phyloP scores from a whole-genome alignment of 2,888 invertebrate genomes.

The Sinohyriopsis cumingii region DNA sequence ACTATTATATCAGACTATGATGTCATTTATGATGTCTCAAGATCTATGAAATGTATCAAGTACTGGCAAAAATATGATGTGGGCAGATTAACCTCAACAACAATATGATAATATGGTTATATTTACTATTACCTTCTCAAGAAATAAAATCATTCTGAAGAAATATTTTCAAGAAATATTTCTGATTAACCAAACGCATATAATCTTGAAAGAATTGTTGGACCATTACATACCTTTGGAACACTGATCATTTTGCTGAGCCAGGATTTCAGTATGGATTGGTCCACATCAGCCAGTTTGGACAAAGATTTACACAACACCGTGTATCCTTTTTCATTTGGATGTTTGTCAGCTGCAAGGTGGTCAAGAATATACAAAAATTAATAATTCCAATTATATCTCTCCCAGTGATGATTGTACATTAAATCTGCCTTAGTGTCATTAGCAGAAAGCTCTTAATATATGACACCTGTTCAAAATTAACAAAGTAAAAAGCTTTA shows the following conservation, averaged over 20 bases:
- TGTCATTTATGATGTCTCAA: too few relatives aligned
- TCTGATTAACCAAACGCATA: too few relatives aligned
- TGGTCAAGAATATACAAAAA: neutral
- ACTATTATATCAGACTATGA: too few relatives aligned
- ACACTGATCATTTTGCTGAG: slow-evolving; percentile 67
- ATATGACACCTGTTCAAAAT: neutral
- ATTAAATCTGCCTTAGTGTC: neutral
- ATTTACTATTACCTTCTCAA: too few relatives aligned
- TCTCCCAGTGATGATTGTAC: neutral
- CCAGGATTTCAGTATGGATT: slow-evolving; percentile 77
- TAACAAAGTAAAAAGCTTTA: slow-evolving; percentile 1
- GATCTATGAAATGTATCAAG: too few relatives aligned
- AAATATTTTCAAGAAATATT: too few relatives aligned
- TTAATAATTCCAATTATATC: neutral
- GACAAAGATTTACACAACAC: slow-evolving; percentile 81
- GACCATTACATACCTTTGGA: slow-evolving; percentile 52
- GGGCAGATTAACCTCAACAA: too few relatives aligned
- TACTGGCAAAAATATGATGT: too few relatives aligned
- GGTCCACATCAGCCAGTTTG: slow-evolving; percentile 79
- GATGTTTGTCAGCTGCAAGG: slow-evolving; percentile 75
- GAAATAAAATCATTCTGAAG: too few relatives aligned
- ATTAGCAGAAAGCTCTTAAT: too few relatives aligned
- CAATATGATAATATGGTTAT: too few relatives aligned
- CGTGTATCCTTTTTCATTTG: slow-evolving; percentile 77
- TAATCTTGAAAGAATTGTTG: too few relatives aligned